A percentile compares a stretch with the other conserved stretches of the same genome.
These are phyloP conservation scores for Sarcophilus harrisii DNA, from an alignment of 2,797 vertebrate genomes.

Conservation along the genomic window DNA sequence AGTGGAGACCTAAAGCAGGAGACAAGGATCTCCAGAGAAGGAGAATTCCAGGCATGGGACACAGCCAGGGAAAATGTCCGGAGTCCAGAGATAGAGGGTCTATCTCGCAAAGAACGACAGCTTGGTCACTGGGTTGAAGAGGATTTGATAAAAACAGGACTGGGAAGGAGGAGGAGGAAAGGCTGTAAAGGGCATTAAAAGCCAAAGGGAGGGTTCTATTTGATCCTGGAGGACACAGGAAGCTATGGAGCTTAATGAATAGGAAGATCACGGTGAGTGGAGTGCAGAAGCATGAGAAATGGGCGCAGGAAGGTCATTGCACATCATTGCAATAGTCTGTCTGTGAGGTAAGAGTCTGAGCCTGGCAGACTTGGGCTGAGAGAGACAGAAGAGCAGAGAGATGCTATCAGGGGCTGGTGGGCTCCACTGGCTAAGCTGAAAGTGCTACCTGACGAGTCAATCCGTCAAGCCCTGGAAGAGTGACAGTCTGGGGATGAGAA, in stretches of 20 bases:
- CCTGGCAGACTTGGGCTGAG: background rate
- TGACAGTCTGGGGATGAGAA: conserved; percentile 82
- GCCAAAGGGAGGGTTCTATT: background rate
- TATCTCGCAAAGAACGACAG: background rate
- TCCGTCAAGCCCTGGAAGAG: conserved; percentile 81
- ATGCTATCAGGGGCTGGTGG: rapidly evolving
- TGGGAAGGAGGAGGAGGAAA: background rate
- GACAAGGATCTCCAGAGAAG: background rate
- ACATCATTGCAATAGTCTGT: too few relatives aligned
- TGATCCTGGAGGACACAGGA: too few relatives aligned
- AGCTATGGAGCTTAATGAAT: too few relatives aligned
- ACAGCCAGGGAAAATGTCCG: background rate
- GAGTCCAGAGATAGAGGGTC: background rate
- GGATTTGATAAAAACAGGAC: background rate
- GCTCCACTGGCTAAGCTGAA: conserved; percentile 51
- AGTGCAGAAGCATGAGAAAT: too few relatives aligned
- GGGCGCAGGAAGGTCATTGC: too few relatives aligned
- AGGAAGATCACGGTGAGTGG: too few relatives aligned
- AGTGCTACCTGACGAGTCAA: conserved; percentile 79
- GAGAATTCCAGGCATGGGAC: background rate
- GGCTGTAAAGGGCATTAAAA: background rate
- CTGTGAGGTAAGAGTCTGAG: too few relatives aligned
- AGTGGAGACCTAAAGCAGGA: background rate
- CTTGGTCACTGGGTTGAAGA: background rate
- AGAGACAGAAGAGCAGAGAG: background rate